phyloP scores from a whole-genome alignment of 2,888 invertebrate species.

The Lithophane semibrunnea region DNA sequence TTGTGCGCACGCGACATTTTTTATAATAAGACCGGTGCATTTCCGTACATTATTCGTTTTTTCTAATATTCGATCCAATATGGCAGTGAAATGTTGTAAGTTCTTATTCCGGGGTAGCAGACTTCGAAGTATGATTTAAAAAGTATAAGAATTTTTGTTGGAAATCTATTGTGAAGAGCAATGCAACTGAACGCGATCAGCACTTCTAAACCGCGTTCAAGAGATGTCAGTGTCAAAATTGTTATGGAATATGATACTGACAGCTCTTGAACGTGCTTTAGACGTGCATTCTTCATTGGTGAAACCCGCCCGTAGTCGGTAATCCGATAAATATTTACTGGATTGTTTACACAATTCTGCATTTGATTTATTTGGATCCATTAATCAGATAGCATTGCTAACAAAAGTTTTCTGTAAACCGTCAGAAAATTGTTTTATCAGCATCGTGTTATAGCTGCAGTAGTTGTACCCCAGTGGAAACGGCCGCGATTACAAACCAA shows the following conservation, averaged over 20 bases:
- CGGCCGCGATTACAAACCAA: background rate
- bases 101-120: constrained; percentile 32
- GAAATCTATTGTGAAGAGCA: background rate
- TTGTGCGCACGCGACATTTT: constrained; percentile 51
- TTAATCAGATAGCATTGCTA: background rate
- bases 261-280: too few relatives aligned
- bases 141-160: background rate
- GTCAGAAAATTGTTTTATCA: background rate
- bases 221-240: too few relatives aligned
- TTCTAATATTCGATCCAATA: constrained; percentile 19
- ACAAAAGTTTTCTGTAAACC: background rate
- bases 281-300: too few relatives aligned
- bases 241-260: too few relatives aligned
- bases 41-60: constrained; percentile 30
- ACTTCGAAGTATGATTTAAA: background rate
- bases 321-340: background rate
- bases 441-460: background rate
- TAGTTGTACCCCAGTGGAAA: background rate
- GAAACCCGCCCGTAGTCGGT: background rate
- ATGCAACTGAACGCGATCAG: too few relatives aligned
- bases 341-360: background rate
- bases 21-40: constrained; percentile 10
- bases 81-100: constrained; percentile 26
- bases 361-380: background rate
- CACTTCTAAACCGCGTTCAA: too few relatives aligned